These are phyloP conservation scores for Gobius niger DNA, from an alignment of 2,113 vertebrate species.

Conservation along the genomic window DNA sequence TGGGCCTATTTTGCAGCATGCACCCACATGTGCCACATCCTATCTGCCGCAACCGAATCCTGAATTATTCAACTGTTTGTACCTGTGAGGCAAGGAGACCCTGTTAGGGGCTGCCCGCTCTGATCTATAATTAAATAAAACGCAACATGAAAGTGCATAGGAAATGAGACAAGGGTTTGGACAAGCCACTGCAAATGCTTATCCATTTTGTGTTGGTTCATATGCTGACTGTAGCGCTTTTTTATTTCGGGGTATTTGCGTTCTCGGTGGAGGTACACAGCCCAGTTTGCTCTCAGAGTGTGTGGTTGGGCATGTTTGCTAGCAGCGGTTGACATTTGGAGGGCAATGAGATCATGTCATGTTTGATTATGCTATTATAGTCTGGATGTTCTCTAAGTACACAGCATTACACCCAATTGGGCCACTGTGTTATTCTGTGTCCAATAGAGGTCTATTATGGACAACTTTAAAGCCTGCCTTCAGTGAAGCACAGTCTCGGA, in stretches of 20 bases:
- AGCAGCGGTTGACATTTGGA: conserved; percentile 45
- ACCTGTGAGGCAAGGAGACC: conserved; percentile 77
- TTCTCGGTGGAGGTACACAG: conserved; percentile 22
- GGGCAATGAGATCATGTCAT: conserved; percentile 49
- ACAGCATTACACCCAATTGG: conserved; percentile 40
- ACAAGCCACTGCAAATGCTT: conserved; percentile 68
- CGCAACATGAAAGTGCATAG: conserved; percentile 81
- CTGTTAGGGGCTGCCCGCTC: conserved; percentile 71
- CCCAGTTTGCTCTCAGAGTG: conserved; percentile 10
- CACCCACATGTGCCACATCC: conserved; percentile 58
- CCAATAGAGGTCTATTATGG: conserved; percentile 30
- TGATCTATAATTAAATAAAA: conserved; percentile 83
- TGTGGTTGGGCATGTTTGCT: conserved; percentile 40
- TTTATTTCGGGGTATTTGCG: conserved; percentile 46
- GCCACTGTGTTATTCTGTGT: conserved; percentile 36
- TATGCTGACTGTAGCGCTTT: conserved; percentile 60
- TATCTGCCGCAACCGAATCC: conserved; percentile 53
- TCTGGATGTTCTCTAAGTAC: conserved; percentile 41
- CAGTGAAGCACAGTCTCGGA: no score
- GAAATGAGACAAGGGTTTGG: conserved; percentile 69
- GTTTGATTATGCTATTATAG: conserved; percentile 56
- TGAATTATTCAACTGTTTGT: conserved; percentile 81
- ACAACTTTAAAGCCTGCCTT: conserved; percentile 26
- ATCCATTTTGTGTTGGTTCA: conserved; percentile 43
- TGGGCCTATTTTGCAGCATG: conserved; percentile 55